Base-by-base conservation (phyloP, 2,797 vertebrate species). In the Paguma larvata region DNA sequence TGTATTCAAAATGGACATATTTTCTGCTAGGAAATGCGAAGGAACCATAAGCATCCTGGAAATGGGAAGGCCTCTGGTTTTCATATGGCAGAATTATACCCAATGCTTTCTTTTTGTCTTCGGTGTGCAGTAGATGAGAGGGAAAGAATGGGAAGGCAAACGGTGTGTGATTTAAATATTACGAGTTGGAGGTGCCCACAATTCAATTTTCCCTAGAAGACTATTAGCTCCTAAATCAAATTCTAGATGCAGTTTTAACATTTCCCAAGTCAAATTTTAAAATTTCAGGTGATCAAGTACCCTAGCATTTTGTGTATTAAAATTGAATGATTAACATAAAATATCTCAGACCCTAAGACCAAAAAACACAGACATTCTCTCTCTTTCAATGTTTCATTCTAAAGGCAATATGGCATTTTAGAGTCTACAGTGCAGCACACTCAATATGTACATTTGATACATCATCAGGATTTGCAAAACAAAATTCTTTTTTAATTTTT, bases 241-340 rank as follows among this genome's bases (percentile, higher is more conserved):
- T 78, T 95, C 68, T 67, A 67, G 12, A 87, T 41, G 6, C 12
- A 82, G 11, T 75, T 96, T 90, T 91, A 95, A 83, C 46, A 85
- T 92, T 96, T 97, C 41, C 0, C 59, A 93, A 18, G 19, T 79
- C 59, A 80, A 78, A 95, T 62, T 95, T 92, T 72, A 97, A 93
- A 93, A 88, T 86, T 73, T 94, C 82, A 92, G 34, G 82, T 44
- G 89, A 87, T 44, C 44, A 93, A 92, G 59, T 56, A 77, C 65
- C 44, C 46, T 86, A 77, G 27, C 18, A 94, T 32, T 89, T 21
- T 41, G 41, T 78, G 2, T 73, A 87, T 75, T 82, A 93, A 92
- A 6, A 87, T 41, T 53, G 94, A 96, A 87, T 85, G 23, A 18
- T 70, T 70, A 93, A 73, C 51, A 91, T 85, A 78, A 93, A 96